Evolutionary conservation across 2,888 invertebrate genomes (phyloP), one percentile per base, ranked within the genome.

Genomic region (Drosophila pegasa): DNA sequence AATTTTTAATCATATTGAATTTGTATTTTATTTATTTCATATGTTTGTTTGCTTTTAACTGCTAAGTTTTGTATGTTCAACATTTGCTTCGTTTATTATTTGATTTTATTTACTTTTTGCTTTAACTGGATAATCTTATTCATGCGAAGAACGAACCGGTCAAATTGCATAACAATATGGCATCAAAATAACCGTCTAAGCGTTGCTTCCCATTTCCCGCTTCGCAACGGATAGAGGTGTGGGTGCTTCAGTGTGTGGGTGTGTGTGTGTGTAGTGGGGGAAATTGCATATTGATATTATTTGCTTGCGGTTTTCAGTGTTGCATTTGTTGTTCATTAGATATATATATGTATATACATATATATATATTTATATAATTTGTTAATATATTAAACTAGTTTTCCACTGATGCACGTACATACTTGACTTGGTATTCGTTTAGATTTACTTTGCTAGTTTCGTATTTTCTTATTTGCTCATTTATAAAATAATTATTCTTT

Each of bases 51-150:
- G 69, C 63, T 78, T 80, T 78, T 82, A 87, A 85, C 86, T 82
- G 79, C 82, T 80, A 82, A 70, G 64, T 88, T 88, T 82, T 88
- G 88, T 84, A 86, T 88, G 88, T 88, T 84, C 86, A 84, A 84
- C 83, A 84, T 88, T 82, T 87, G 57, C 22, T 75, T 79, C 52
- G 75, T 82, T 82, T 77, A 63, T 72, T 68, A 65, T 67, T 77
- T 87, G 78, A 78, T 80, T 80, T 78, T 73, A 72, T 66, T 87
- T 58, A 62, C 68, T 68, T 67, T 67, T 70, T 27, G 43, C 43
- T 45, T 75, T 82, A 83, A 87, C 88, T 87, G 83, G 76, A 61
- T 88, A 73, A 70, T 82, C 20, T 48, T 35, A 25, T 50, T 78
- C 50, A 85, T 87, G 87, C 87, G 73, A 64, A 57, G 80, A 71